phyloP scores from a whole-genome alignment of 2,797 vertebrate species.

The Leontopithecus rosalia region DNA sequence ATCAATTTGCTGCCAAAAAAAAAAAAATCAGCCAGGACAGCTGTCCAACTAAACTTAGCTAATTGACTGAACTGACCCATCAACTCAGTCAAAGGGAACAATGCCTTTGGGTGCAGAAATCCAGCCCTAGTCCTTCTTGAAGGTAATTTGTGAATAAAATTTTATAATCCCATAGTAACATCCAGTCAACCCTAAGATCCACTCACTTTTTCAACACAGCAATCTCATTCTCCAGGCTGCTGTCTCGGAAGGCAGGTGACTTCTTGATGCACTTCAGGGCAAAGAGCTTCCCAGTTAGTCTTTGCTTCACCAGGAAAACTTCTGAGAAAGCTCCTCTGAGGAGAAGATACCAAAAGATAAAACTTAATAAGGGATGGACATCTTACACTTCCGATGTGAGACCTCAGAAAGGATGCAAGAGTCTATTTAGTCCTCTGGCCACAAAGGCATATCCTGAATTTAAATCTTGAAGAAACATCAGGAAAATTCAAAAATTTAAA shows the following conservation, averaged over 20 bases:
- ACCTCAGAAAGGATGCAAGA: not conserved
- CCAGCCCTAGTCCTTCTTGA: not conserved
- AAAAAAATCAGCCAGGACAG: not conserved
- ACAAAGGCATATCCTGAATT: not conserved
- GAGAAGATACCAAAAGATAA: constrained; percentile 44
- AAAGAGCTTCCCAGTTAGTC: constrained; percentile 90
- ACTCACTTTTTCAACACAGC: constrained; percentile 92
- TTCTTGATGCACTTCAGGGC: constrained; percentile 98
- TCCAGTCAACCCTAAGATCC: not conserved
- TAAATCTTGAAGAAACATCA: not conserved
- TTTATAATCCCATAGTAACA: not conserved
- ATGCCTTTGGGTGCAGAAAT: not conserved
- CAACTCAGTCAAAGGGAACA: not conserved
- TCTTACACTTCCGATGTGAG: not conserved
- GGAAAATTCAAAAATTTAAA: not conserved
- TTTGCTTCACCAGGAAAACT: constrained; percentile 95
- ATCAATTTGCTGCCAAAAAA: not conserved
- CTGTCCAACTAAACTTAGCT: not conserved
- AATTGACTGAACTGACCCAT: not conserved
- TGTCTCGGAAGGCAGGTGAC: constrained; percentile 90
- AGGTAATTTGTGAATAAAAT: not conserved
- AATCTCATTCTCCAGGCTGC: constrained; percentile 96
- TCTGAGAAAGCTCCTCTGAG: constrained; percentile 95
- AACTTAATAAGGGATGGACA: not conserved
- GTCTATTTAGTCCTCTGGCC: not conserved